These are phyloP conservation scores for Conger conger DNA, from an alignment of 2,113 vertebrate species.

Conservation along the genomic window DNA sequence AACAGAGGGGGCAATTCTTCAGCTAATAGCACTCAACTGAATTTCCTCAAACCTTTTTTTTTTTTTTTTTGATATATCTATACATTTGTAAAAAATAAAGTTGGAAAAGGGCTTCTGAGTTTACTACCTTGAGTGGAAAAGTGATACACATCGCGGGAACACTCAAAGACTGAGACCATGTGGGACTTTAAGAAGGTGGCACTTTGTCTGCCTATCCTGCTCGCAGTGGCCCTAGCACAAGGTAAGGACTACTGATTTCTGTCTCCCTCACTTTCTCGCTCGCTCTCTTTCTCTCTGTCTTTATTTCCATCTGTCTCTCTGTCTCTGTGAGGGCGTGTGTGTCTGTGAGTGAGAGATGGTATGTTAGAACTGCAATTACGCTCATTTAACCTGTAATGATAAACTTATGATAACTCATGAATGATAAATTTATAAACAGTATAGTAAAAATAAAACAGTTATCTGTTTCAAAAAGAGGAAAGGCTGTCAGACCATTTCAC, in stretches of 20 bases:
- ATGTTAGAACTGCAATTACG: too few relatives aligned
- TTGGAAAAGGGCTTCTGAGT: neutral
- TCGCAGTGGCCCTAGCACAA: conserved; percentile 59
- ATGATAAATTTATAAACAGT: too few relatives aligned
- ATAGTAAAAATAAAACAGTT: too few relatives aligned
- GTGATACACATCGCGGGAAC: neutral
- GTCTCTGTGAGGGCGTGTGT: too few relatives aligned
- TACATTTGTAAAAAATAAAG: neutral
- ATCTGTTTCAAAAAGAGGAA: too few relatives aligned
- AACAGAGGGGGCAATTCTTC: conserved; percentile 27
- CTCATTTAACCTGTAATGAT: too few relatives aligned
- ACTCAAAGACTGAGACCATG: conserved; percentile 54
- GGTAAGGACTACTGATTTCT: conserved; percentile 55
- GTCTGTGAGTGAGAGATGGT: too few relatives aligned
- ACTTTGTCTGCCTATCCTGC: conserved; percentile 57
- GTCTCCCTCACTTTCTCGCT: neutral
- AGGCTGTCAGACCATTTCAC: neutral
- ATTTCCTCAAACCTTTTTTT: neutral
- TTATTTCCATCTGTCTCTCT: neutral
- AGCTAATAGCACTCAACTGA: neutral
- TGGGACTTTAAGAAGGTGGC: conserved; percentile 60
- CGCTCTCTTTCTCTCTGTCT: neutral
- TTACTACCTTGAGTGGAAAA: neutral
- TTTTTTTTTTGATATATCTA: neutral
- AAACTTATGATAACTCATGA: too few relatives aligned